phyloP scores from a whole-genome alignment of 2,888 invertebrate species.

The Tipula vernalis region DNA sequence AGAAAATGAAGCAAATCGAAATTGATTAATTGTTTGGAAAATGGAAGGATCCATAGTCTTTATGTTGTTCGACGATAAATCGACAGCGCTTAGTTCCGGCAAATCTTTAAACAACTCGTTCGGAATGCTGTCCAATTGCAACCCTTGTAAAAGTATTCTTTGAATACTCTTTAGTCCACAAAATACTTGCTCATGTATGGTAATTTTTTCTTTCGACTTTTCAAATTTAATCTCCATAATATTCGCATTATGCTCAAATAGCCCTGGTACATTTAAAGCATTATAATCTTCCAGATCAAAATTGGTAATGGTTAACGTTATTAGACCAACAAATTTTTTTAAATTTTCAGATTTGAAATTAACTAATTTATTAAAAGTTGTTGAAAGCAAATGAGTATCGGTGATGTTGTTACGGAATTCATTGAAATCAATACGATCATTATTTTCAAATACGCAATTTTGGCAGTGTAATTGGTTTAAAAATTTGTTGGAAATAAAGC shows the following conservation, averaged over 20 bases:
- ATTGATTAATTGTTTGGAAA: neutral
- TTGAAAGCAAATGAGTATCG: neutral
- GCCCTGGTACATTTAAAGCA: neutral
- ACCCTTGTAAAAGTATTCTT: neutral
- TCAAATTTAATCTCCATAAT: neutral
- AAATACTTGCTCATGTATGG: neutral
- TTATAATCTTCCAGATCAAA: neutral
- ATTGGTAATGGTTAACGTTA: neutral
- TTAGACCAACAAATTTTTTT: neutral
- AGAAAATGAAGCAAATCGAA: no score
- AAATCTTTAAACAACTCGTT: neutral
- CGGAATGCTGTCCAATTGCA: neutral
- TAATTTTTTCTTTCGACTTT: neutral
- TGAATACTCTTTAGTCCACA: neutral
- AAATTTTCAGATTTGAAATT: neutral
- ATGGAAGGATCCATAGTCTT: neutral
- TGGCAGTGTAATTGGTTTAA: neutral
- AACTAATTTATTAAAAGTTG: neutral
- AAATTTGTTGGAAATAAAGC: neutral
- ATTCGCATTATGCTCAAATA: neutral
- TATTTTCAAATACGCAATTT: neutral
- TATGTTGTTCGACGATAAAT: neutral
- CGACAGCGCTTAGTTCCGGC: neutral
- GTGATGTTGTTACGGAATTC: neutral
- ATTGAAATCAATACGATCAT: neutral